Evolutionary conservation across 2,113 vertebrate species (phyloP).

Genomic region (Struthio camelus): DNA sequence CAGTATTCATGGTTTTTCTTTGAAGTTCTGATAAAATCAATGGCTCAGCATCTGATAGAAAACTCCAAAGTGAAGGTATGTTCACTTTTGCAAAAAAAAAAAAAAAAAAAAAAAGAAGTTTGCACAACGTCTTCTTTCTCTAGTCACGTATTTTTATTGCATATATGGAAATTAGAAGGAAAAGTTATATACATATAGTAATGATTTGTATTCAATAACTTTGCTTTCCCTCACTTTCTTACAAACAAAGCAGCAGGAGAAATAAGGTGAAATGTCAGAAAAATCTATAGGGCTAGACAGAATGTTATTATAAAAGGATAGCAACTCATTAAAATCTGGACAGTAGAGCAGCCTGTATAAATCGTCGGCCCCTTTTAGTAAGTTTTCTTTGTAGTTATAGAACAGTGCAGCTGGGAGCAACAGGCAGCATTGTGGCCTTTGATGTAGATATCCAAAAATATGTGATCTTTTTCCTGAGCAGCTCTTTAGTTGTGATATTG

Average conservation of each 20-base stretch:
- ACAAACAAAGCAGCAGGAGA: not conserved
- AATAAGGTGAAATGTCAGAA: not conserved
- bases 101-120: not conserved
- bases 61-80: conserved; percentile 93
- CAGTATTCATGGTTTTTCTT: conserved; percentile 99
- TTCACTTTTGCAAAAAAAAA: not conserved
- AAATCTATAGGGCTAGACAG: not conserved
- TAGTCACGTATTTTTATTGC: not conserved
- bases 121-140: not conserved
- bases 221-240: no score
- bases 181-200: not conserved
- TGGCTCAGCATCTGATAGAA: conserved; percentile 96
- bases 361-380: not conserved
- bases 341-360: not conserved
- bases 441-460: not conserved
- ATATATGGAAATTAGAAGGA: not conserved
- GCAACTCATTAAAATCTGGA: not conserved
- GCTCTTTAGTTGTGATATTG: not conserved
- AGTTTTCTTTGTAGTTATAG: not conserved
- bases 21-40: conserved; percentile 95
- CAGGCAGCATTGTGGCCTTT: not conserved
- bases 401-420: not conserved
- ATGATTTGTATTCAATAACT: not conserved
- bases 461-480: not conserved
- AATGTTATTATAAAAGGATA: not conserved